Base-by-base conservation (phyloP, 2,113 vertebrate species). In the Notiomystis cincta region DNA sequence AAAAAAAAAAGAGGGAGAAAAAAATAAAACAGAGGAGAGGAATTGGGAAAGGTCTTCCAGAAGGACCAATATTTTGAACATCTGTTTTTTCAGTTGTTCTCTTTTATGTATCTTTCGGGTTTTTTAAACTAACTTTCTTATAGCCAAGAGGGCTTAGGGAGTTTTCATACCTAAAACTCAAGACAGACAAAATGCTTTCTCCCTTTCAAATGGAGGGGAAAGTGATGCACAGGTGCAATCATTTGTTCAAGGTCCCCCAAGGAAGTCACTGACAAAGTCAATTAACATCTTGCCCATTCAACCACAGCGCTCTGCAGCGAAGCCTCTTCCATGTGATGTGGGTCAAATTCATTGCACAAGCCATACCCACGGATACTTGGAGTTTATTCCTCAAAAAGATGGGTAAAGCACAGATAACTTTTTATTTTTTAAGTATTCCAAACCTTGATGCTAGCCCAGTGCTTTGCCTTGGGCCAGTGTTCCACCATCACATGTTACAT, bases 221-320 rank as follows among this genome's bases (percentile, higher is more conserved):
- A 93, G 90, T 1, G 51, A 70, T 77, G 75, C 95, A 93, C 95
- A 97, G 92, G 88, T 96, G 95, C 95, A 95, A 50, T 58, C 66
- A 86, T 96, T 96, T 96, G 87, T 95, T 77, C 71, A 15, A 33
- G 24, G 27, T 93, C 54, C 93, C 90, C 85, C 42, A 85, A 93
- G 90, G 94, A 97, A 85, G 88, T 82, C 79, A 31, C 79, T 95
- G 96, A 95, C 95, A 96, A 96, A 96, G 79, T 92, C 85, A 92
- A 92, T 96, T 93, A 96, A 65, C 1, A 0, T 96, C 89, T 82
- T 79, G 38, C 65, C 90, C 51, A 47, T 67, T 88, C 73, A 61
- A 35, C 48, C 65, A 61, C 35, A 47, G 62, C 37, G 54, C 27
- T 90, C 79, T 77, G 67, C 78, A 87, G 82, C 2, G 51, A 88